Evolutionary conservation across 2,888 invertebrate genomes (phyloP).

Genomic region (Syrista parreyssii): DNA sequence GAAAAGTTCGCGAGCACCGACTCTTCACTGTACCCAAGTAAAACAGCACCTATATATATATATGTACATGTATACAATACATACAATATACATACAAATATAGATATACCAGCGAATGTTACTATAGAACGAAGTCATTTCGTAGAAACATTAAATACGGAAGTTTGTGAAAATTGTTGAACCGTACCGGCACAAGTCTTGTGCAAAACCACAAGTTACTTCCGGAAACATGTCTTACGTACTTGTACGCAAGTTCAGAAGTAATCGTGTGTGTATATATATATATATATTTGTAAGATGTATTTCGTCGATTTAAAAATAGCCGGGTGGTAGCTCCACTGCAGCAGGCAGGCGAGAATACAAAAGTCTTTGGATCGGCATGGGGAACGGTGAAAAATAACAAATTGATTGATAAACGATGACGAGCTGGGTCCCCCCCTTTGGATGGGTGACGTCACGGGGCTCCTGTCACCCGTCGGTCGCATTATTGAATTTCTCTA

Average conservation of each 20-base stretch:
- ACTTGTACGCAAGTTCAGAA: neutral
- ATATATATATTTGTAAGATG: neutral
- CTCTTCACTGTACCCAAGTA: neutral
- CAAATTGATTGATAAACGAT: slow-evolving; percentile 49
- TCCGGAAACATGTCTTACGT: neutral
- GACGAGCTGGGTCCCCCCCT: slow-evolving; percentile 36
- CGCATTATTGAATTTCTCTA: slow-evolving; percentile 55
- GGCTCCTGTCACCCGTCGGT: slow-evolving; percentile 45
- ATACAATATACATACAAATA: too few species aligned
- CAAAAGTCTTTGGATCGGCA: slow-evolving; percentile 8
- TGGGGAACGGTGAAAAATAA: slow-evolving; percentile 38
- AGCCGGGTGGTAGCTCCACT: too few species aligned
- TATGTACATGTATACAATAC: too few species aligned
- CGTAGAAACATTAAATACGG: neutral
- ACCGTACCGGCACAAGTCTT: neutral
- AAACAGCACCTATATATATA: neutral
- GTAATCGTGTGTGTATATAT: too few species aligned
- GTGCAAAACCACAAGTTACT: neutral
- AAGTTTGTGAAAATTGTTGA: neutral
- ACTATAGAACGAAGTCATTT: neutral
- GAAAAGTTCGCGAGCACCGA: neutral
- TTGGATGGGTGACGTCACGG: slow-evolving; percentile 34
- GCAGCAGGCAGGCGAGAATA: neutral
- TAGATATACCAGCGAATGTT: neutral
- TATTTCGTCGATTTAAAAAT: neutral